phyloP scores from a whole-genome alignment of 2,797 vertebrate genomes.

The Morus bassanus region DNA sequence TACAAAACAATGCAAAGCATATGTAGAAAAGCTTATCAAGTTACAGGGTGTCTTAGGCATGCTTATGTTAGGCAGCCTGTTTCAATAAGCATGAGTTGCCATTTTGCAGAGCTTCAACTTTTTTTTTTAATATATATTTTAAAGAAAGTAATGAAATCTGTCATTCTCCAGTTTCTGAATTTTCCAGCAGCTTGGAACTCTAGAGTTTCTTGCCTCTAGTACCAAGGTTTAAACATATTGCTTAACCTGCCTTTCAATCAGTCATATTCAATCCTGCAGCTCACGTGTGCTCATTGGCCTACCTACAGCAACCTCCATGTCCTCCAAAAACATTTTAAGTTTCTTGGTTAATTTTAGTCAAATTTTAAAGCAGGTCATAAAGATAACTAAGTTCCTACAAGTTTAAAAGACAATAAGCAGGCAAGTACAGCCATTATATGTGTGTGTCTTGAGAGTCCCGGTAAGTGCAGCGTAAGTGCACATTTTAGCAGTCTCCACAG shows the following conservation, averaged over 20 bases:
- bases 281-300: neutral
- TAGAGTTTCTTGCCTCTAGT: neutral
- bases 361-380: neutral
- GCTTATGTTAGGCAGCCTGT: neutral
- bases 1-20: slow-evolving; percentile 1
- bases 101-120: neutral
- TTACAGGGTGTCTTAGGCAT: neutral
- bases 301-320: neutral
- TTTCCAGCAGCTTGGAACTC: neutral
- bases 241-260: neutral
- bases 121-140: neutral
- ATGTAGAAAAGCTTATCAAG: neutral
- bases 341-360: neutral
- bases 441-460: neutral
- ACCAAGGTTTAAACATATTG: neutral
- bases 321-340: neutral
- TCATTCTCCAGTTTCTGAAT: neutral
- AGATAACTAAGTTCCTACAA: neutral
- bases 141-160: neutral
- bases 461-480: neutral
- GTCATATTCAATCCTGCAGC: neutral
- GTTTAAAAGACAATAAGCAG: neutral
- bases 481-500: neutral
- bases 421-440: neutral
- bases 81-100: neutral